Evolutionary conservation across 2,113 vertebrate genomes (phyloP).

Genomic region (Vimba vimba): DNA sequence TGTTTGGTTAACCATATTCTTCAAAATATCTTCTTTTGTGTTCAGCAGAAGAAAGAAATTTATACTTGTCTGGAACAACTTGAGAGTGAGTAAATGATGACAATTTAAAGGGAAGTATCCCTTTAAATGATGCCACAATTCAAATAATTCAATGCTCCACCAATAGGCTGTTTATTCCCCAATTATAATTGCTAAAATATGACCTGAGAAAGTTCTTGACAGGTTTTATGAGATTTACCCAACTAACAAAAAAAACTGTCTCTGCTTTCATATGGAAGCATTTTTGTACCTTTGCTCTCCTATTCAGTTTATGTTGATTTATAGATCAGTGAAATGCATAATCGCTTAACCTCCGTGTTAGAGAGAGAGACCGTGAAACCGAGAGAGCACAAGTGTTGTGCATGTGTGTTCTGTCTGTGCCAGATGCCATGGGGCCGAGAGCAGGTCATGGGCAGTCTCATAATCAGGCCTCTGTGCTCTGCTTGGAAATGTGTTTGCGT

Average conservation of each 20-base stretch:
- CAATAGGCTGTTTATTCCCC: neutral
- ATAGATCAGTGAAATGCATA: neutral
- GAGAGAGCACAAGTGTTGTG: neutral
- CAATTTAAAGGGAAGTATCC: no score
- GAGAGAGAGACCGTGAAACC: neutral
- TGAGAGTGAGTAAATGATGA: no score
- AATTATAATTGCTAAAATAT: neutral
- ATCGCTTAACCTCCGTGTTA: slow-evolving; percentile 9
- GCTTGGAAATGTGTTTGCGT: slow-evolving; percentile 4
- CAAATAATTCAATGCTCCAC: neutral
- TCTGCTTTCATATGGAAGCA: slow-evolving; percentile 5
- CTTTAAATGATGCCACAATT: neutral
- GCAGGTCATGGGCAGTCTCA: slow-evolving; percentile 32
- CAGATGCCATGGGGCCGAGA: slow-evolving; percentile 39
- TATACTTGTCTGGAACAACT: no score
- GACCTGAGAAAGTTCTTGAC: neutral
- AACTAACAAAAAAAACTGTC: neutral
- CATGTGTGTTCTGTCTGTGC: slow-evolving; percentile 3
- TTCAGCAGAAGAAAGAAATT: no score
- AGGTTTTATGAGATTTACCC: neutral
- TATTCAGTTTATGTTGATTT: neutral
- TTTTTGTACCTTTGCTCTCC: slow-evolving; percentile 12
- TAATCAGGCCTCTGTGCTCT: slow-evolving; percentile 44
- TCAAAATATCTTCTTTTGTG: no score
- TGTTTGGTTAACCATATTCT: no score